These are phyloP conservation scores for Mola mola DNA, from an alignment of 2,113 vertebrate genomes.

Conservation along the genomic window DNA sequence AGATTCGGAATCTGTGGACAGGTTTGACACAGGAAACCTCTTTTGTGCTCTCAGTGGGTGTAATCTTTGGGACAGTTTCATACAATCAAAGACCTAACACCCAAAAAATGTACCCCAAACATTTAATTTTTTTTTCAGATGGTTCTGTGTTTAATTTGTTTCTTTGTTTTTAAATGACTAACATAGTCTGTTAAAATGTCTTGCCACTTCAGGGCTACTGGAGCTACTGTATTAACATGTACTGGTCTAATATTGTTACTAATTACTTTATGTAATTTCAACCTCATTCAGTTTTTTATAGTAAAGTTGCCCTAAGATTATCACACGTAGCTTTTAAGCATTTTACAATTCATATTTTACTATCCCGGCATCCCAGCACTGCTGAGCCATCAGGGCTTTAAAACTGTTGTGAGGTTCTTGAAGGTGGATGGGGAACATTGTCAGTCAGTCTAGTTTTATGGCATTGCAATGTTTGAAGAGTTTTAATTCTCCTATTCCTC, in stretches of 20 bases:
- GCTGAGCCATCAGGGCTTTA: background rate
- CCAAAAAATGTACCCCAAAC: conserved; percentile 9
- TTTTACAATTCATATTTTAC: background rate
- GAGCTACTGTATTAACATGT: conserved; percentile 15
- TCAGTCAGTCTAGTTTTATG: background rate
- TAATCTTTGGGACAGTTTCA: conserved; percentile 30
- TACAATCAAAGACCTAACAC: conserved; percentile 57
- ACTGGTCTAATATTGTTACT: background rate
- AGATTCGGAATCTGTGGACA: conserved; percentile 61
- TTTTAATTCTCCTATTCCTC: background rate
- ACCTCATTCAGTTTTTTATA: conserved; percentile 28
- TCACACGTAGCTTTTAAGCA: background rate
- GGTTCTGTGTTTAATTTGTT: conserved; percentile 8
- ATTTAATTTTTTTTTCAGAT: conserved; percentile 34
- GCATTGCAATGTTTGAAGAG: background rate
- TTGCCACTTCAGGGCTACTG: background rate
- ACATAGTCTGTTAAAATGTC: conserved; percentile 18
- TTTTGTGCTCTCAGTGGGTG: conserved; percentile 38
- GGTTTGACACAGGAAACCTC: conserved; percentile 63
- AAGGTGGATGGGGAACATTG: conserved; percentile 16
- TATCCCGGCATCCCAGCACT: too few species aligned
- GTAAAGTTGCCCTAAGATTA: background rate
- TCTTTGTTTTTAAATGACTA: conserved; percentile 30
- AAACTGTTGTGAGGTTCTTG: conserved; percentile 41
- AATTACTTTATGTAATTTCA: conserved; percentile 5